phyloP scores from a whole-genome alignment of 2,113 vertebrate genomes.

The Hypocryptadius cinnamomeus region DNA sequence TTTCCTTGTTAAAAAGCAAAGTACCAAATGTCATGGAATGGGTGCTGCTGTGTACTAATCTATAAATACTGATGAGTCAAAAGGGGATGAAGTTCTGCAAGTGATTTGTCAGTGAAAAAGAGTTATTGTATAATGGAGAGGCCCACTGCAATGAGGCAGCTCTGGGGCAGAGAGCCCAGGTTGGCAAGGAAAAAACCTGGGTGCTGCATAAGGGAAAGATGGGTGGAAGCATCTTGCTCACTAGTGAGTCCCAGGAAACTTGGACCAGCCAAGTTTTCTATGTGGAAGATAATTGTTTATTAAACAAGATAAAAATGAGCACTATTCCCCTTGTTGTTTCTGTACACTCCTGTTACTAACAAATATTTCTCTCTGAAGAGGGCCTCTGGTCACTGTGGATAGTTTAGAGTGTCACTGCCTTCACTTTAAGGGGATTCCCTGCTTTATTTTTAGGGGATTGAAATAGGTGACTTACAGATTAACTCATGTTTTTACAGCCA shows the following conservation, averaged over 20 bases:
- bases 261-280: not conserved
- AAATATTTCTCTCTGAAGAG: not conserved
- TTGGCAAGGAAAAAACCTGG: not conserved
- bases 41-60: not conserved
- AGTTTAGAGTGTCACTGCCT: not conserved
- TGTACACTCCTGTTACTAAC: not conserved
- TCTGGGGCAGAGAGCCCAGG: not conserved
- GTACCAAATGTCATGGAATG: not conserved
- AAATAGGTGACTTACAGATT: not conserved
- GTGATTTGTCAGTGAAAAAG: not conserved
- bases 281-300: not conserved
- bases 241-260: not conserved
- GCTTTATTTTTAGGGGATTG: not conserved
- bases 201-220: not conserved
- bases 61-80: slow-evolving; percentile 25
- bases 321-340: not conserved
- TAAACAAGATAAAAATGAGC: not conserved
- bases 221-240: not conserved
- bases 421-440: not conserved
- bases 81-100: not conserved
- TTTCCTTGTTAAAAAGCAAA: slow-evolving; percentile 28
- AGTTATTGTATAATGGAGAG: not conserved
- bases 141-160: not conserved
- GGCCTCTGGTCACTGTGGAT: not conserved
- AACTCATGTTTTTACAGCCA: not conserved